phyloP scores from a whole-genome alignment of 1,140 invertebrate species.

The Bombus superbus region DNA sequence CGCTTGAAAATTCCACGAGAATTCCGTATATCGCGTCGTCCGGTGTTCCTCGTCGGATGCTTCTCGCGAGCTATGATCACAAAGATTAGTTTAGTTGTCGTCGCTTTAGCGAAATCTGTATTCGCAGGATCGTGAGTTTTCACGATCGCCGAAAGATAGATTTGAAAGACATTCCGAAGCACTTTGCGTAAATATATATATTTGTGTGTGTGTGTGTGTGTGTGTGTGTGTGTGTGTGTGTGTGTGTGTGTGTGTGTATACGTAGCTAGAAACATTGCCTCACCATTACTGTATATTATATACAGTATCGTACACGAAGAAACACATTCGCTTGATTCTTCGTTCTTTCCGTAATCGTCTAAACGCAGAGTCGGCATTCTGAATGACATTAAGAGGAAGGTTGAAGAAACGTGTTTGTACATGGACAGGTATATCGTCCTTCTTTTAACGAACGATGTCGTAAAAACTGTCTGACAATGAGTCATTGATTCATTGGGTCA shows the following conservation, averaged over 20 bases:
- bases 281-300: conserved; percentile 35
- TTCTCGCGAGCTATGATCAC: not conserved
- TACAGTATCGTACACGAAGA: conserved; percentile 20
- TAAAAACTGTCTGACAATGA: not conserved
- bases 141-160: not conserved
- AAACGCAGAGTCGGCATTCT: not conserved
- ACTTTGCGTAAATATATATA: not conserved
- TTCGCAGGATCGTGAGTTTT: not conserved
- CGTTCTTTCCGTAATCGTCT: not conserved
- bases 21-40: not conserved
- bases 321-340: not conserved
- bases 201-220: not conserved
- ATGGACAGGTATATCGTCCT: conserved; percentile 27
- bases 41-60: no score
- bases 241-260: not conserved
- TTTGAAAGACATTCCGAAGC: conserved; percentile 23
- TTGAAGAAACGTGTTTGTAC: conserved; percentile 43
- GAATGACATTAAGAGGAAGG: conserved; percentile 6
- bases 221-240: no score
- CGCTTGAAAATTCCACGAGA: not conserved
- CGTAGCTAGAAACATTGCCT: not conserved
- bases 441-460: not conserved
- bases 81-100: not conserved
- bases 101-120: not conserved
- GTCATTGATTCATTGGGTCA: not conserved